Evolutionary conservation across 2,797 vertebrate species (phyloP).

Genomic region (Brachyrhaphis roseni): DNA sequence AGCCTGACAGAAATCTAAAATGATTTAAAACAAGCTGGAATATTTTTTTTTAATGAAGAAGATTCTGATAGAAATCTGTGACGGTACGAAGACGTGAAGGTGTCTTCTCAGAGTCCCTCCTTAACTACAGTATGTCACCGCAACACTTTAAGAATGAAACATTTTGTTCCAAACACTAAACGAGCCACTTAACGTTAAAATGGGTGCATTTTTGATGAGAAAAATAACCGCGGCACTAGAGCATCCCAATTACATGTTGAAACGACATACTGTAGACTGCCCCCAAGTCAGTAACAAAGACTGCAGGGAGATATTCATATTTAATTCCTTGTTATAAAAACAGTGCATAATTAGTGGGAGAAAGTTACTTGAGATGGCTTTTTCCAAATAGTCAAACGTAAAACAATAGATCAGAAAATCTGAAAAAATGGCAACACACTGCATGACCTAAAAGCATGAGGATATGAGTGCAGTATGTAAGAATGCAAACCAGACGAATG

Average conservation of each 20-base stretch:
- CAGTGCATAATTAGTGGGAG: conserved; percentile 8
- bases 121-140: conserved; percentile 12
- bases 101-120: conserved; percentile 4
- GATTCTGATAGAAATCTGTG: conserved; percentile 1
- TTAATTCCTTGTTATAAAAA: conserved; percentile 35
- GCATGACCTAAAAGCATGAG: not conserved
- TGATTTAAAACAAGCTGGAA: not conserved
- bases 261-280: conserved; percentile 13
- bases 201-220: not conserved
- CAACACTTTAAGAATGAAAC: conserved; percentile 9
- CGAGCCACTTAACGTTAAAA: conserved; percentile 34
- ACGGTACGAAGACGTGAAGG: conserved; percentile 4
- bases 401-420: conserved; percentile 1
- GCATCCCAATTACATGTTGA: conserved; percentile 27
- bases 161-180: conserved; percentile 11
- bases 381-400: not conserved
- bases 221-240: conserved; percentile 24
- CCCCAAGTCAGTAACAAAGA: conserved; percentile 29
- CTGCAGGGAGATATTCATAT: conserved; percentile 6
- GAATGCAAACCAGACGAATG: not conserved
- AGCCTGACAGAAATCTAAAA: not conserved
- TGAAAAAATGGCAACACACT: conserved; percentile 7
- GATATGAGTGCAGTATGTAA: not conserved
- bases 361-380: conserved; percentile 21
- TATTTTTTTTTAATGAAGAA: not conserved